These are phyloP conservation scores for Gobiocypris rarus DNA, from an alignment of 2,113 vertebrate genomes.

Conservation along the genomic window DNA sequence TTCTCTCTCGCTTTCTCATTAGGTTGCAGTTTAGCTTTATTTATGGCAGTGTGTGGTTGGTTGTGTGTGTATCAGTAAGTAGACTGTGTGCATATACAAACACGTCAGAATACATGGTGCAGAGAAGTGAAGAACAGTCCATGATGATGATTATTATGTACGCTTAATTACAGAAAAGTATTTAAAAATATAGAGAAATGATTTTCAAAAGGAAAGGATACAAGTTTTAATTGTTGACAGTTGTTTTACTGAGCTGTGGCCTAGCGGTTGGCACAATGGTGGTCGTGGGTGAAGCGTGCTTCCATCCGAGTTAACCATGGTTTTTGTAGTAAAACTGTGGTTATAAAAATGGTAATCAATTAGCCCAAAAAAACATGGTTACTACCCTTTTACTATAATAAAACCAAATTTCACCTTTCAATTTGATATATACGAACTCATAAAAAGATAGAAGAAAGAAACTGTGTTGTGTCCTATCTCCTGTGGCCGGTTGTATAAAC, in stretches of 20 bases:
- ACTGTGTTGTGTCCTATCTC: conserved; percentile 39
- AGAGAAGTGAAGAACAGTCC: not conserved
- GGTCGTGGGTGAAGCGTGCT: not conserved
- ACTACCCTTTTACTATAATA: too few species aligned
- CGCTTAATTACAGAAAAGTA: not conserved
- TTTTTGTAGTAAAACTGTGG: too few species aligned
- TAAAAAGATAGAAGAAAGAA: not conserved
- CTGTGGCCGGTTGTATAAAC: not conserved
- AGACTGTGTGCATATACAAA: not conserved
- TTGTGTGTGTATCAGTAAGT: not conserved
- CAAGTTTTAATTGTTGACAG: not conserved
- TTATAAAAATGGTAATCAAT: too few species aligned
- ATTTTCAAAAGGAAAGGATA: not conserved
- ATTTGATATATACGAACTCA: not conserved
- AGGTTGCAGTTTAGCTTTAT: conserved; percentile 51
- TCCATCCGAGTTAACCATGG: too few species aligned
- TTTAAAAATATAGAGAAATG: not conserved
- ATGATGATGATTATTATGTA: not conserved
- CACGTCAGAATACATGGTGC: not conserved
- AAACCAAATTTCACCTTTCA: not conserved
- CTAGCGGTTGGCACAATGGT: not conserved
- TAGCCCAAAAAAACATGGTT: too few species aligned
- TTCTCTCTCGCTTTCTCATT: conserved; percentile 43
- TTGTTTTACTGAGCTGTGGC: not conserved
- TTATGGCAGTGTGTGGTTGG: not conserved